Evolutionary conservation across 2,797 vertebrate species (phyloP).

Genomic region (Oceanodroma leucorhoa): DNA sequence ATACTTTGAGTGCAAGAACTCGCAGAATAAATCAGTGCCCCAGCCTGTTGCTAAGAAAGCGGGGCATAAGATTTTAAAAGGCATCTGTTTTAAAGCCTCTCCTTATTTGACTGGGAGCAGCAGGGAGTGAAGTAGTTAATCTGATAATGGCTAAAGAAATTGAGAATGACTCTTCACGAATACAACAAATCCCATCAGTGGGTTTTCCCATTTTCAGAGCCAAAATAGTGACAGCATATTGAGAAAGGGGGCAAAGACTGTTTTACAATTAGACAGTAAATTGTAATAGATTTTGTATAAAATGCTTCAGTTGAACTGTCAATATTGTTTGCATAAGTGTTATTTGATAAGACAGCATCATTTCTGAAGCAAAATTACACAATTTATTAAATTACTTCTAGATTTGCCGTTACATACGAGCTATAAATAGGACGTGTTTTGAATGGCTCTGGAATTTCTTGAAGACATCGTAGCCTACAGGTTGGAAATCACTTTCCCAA

Average conservation of each 20-base stretch:
- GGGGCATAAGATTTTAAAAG: not conserved
- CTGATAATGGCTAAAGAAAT: not conserved
- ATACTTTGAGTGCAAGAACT: not conserved
- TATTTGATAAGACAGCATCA: conserved; percentile 32
- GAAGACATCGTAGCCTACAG: not conserved
- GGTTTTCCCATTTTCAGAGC: conserved; percentile 15
- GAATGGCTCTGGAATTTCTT: not conserved
- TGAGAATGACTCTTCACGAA: not conserved
- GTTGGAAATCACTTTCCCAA: not conserved
- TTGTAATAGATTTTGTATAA: conserved; percentile 44
- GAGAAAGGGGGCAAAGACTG: not conserved
- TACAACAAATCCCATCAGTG: not conserved
- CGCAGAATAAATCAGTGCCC: not conserved
- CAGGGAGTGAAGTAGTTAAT: not conserved
- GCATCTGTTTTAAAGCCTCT: not conserved
- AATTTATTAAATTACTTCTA: conserved; percentile 52
- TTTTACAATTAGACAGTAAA: conserved; percentile 36
- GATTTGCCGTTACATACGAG: not conserved
- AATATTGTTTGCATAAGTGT: conserved; percentile 48
- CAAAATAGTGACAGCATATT: not conserved
- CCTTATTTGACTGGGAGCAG: not conserved
- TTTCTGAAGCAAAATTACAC: conserved; percentile 48
- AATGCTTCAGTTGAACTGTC: conserved; percentile 50
- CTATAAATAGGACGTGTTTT: conserved; percentile 9
- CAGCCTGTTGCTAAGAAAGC: not conserved